Base-by-base conservation (phyloP, 1,140 invertebrate species). In the Thalassaphorura encarpata region DNA sequence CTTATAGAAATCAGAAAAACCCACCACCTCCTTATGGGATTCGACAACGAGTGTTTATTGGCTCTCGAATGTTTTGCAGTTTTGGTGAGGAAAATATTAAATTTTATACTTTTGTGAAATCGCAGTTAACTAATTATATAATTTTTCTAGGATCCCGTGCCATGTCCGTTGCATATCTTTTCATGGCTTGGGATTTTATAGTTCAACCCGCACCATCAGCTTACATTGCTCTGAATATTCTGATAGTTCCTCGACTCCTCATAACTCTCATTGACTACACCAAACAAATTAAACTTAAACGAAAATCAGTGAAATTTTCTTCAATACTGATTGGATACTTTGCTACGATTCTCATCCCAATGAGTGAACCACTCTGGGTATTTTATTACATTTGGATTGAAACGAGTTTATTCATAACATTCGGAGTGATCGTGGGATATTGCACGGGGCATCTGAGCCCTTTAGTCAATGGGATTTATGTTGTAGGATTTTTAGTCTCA, bases 341-440 rank as follows among this genome's bases (percentile, higher is more conserved):
- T 8, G 63, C 59, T 11, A 64, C 63, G 4, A 43, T 61, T 2
- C 55, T 61, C 27, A 58, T 64, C 31, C 63, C 59, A 27, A 56
- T 64, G 5, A 27, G 56, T 6, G 29, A 61, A 24, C 62, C 62
- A 13, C 18, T 56, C 13, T 61, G 58, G 58, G 29, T 64, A 6
- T 64, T 64, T 50, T 64, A 52, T 54, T 64, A 57, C 47, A 39
- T 58, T 24, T 57, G 54, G 54, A 18, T 16, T 15, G 61, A 63
- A 39, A 57, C 57, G 2, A 33, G 42, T 8, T 1, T 55, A 6
- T 60, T 63, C 26, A 18, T 60, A n/a, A n/a, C 54, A 5, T 54
- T 54, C n/a, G 57, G 57, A 24, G 52, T 52, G 28, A 28, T 56
- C 19, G 23, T 42, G 11, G 50, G 42, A 18, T 51, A 52, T 52